phyloP scores from a whole-genome alignment of 2,113 vertebrate genomes.

The Willisornis vidua region DNA sequence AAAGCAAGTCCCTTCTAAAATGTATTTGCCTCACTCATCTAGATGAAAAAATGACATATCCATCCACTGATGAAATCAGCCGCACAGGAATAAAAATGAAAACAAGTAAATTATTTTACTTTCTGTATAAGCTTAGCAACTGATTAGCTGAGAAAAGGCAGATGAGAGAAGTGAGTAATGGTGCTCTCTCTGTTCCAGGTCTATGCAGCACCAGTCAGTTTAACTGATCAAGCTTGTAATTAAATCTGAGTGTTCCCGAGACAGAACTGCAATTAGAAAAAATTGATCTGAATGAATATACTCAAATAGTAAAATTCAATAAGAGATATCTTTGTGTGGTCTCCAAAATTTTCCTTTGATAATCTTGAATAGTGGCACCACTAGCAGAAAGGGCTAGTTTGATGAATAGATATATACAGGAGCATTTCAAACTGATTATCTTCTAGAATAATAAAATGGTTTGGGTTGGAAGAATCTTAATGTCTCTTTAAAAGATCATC shows the following conservation, averaged over 20 bases:
- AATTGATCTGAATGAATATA: not conserved
- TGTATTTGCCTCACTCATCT: not conserved
- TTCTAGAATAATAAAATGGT: not conserved
- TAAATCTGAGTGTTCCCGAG: not conserved
- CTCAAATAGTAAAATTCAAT: not conserved
- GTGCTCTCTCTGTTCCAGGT: not conserved
- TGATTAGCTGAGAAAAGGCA: not conserved
- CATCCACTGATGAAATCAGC: not conserved
- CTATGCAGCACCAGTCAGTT: not conserved
- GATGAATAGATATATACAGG: not conserved
- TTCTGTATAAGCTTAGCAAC: not conserved
- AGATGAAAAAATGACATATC: not conserved
- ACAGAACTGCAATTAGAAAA: not conserved
- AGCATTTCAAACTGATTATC: not conserved
- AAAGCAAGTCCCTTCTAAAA: not conserved
- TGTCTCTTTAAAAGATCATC: not conserved
- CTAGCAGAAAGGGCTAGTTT: not conserved
- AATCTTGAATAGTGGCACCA: not conserved
- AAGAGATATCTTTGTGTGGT: not conserved
- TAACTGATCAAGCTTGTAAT: not conserved
- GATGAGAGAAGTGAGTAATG: not conserved
- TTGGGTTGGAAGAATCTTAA: not conserved
- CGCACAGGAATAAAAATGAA: not conserved
- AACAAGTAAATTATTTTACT: not conserved
- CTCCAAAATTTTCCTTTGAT: not conserved